phyloP scores from a whole-genome alignment of 2,113 vertebrate species.

The Syrrhaptes paradoxus region DNA sequence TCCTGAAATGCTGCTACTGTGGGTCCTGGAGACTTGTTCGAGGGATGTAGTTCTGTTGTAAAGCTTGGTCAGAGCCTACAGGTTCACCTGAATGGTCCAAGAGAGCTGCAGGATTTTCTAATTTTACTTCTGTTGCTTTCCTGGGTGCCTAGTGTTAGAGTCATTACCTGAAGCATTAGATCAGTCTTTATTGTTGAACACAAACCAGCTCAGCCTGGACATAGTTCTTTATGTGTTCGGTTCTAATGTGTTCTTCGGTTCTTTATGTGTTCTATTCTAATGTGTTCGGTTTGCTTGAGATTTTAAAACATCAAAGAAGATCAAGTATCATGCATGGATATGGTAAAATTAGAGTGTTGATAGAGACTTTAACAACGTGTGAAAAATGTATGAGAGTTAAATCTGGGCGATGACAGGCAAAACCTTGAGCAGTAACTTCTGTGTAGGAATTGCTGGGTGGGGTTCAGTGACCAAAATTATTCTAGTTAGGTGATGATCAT shows the following conservation, averaged over 20 bases:
- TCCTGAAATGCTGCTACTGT: not conserved
- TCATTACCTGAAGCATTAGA: not conserved
- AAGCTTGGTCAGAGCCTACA: not conserved
- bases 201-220: not conserved
- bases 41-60: not conserved
- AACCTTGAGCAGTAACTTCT: not conserved
- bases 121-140: not conserved
- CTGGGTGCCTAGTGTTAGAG: rapidly evolving
- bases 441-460: not conserved
- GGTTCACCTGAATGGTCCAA: not conserved
- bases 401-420: not conserved
- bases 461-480: not conserved
- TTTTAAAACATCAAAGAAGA: not conserved
- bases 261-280: no score
- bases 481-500: not conserved
- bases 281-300: rapidly evolving
- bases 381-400: not conserved
- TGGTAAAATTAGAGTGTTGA: not conserved
- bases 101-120: not conserved
- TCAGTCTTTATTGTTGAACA: not conserved
- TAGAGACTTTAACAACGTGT: not conserved
- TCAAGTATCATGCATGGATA: not conserved
- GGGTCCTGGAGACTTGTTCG: not conserved
- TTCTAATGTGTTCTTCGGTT: no score
- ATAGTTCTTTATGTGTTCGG: no score